Evolutionary conservation across 2,888 invertebrate genomes (phyloP), one percentile per base, ranked within the genome.

Genomic region (Dasysyrphus tricinctus): DNA sequence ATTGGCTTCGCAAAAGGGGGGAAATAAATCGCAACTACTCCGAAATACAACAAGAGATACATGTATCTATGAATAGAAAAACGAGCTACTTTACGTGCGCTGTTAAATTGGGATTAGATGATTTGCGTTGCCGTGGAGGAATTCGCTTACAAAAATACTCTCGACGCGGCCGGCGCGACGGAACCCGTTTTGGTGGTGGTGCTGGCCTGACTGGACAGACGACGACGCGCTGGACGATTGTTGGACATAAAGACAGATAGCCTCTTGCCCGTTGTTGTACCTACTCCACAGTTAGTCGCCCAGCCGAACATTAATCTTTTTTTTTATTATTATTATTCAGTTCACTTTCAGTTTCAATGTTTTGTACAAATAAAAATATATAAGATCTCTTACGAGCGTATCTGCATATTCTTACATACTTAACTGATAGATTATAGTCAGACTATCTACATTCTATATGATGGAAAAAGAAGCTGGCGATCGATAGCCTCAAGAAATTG

Each of bases 31-130:
- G 82, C 85, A 82, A 78, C 82, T 65, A 56, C 82, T 82, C 72
- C 37, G 19, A 59, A 59, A 59, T 19, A 37, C 37, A 59, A 37
- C 24, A 61, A 54, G 70, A 72, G 75, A 54, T 80, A 76, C 70
- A 57, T 78, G 65, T 76, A 75, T 76, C 84, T 84, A 80, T 84
- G 80, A 80, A 84, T 80, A 84, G 76, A 80, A 80, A 79, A 74
- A 77, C 74, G 86, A 86, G 85, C 86, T 86, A 86, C 86, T 86
- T 82, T 86, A 86, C 86, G 86, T 86, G 82, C 82, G 86, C 86
- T 82, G 86, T 86, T 86, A 86, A 86, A 86, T 86, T 82, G 78
- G 82, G 82, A 86, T 82, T 86, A 86, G 86, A 86, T 86, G 86
- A 82, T 86, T 86, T 86, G 86, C 86, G 82, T 82, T 86, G 82